Percentiles rank a stretch among this genome's conserved stretches.
phyloP scores from a whole-genome alignment of 64 coral and sea anemone species.

The Dendronephthya gigantea region DNA sequence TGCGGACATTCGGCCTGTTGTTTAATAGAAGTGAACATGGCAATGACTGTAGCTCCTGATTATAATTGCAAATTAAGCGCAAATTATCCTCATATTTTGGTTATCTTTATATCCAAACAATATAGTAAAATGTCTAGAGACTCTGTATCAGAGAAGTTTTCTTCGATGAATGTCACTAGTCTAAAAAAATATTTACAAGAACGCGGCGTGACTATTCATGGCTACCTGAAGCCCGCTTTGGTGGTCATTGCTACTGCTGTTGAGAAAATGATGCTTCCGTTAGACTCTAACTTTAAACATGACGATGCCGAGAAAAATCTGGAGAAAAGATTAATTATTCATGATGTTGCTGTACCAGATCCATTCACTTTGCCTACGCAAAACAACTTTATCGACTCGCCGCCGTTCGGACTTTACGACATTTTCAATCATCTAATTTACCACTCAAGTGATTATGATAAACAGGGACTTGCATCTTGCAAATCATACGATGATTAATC shows the following conservation, averaged over 20 bases:
- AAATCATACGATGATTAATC: conserved; percentile 11
- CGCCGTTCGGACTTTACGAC: not conserved
- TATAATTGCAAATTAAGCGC: not conserved
- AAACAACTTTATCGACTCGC: not conserved
- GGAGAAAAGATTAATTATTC: not conserved
- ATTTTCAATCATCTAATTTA: not conserved
- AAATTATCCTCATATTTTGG: not conserved
- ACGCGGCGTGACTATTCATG: not conserved
- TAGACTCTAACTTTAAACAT: not conserved
- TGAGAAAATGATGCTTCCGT: not conserved
- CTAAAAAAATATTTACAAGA: not conserved
- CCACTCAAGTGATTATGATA: not conserved
- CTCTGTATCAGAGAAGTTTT: not conserved
- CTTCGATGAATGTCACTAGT: not conserved
- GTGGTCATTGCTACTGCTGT: not conserved
- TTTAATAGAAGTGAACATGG: not conserved
- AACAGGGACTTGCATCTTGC: not conserved
- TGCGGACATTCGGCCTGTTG: not conserved
- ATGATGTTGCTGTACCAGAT: not conserved
- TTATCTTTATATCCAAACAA: not conserved
- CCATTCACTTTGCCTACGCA: conserved; percentile 10
- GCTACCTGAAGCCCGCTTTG: not conserved
- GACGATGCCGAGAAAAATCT: not conserved
- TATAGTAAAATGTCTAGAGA: not conserved
- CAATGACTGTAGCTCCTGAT: not conserved